Percentiles rank a stretch among this genome's conserved stretches.
phyloP scores from a whole-genome alignment of 2,113 vertebrate species.

The Origma solitaria region DNA sequence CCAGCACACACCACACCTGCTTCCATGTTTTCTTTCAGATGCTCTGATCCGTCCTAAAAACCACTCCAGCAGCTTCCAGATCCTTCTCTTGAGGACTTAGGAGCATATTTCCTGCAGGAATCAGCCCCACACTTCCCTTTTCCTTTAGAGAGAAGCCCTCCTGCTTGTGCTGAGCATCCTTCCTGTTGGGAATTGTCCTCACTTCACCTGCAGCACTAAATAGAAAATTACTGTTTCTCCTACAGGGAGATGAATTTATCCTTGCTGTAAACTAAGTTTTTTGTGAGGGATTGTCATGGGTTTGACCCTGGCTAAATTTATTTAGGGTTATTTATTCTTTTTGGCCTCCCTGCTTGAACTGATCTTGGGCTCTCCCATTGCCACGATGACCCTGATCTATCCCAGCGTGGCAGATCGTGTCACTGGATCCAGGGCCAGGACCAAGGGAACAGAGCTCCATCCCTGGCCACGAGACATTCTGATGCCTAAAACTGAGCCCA shows the following conservation, averaged over 20 bases:
- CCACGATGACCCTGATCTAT: not conserved
- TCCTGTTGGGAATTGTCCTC: not conserved
- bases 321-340: not conserved
- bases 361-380: not conserved
- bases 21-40: not conserved
- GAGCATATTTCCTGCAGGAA: not conserved
- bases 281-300: not conserved
- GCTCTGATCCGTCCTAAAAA: not conserved
- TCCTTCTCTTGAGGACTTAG: not conserved
- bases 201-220: not conserved
- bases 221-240: not conserved
- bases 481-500: too few relatives aligned
- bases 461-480: not conserved
- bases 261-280: not conserved
- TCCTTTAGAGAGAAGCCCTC: not conserved
- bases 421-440: conserved; percentile 1
- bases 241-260: not conserved
- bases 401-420: not conserved
- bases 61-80: not conserved
- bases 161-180: not conserved
- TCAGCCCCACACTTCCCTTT: not conserved
- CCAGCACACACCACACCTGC: not conserved
- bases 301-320: too few relatives aligned
- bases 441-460: conserved; percentile 9
- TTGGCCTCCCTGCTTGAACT: not conserved